Conservation (phyloP, 2,113 vertebrate genomes). For the Neofelis nebulosa region DNA sequence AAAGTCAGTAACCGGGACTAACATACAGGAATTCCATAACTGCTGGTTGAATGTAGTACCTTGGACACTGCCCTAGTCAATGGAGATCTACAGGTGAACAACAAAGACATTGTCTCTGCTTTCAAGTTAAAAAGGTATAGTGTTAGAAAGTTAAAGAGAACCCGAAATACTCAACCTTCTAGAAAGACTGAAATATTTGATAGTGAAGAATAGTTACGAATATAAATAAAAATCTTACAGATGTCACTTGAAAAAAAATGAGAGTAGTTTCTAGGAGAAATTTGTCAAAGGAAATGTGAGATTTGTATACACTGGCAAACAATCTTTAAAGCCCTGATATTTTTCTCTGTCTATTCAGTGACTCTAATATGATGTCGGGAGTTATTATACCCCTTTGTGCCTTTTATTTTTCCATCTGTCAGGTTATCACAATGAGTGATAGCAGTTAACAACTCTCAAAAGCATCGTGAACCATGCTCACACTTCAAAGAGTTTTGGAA, state of each 20-base stretch:
- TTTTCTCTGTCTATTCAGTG: not conserved
- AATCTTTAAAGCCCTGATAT: not conserved
- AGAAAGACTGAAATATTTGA: not conserved
- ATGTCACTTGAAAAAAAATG: not conserved
- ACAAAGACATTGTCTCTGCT: not conserved
- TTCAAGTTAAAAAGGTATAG: not conserved
- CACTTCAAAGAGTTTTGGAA: not conserved
- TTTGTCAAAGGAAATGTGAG: not conserved
- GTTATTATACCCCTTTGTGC: not conserved
- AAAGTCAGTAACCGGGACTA: not conserved
- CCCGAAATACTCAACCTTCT: not conserved
- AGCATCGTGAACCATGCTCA: not conserved
- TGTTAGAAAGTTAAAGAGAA: not conserved
- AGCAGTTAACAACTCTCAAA: not conserved
- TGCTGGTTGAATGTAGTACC: too few species aligned
- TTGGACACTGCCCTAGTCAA: accelerated
- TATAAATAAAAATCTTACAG: not conserved
- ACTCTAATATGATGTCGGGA: not conserved
- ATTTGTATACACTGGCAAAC: not conserved
- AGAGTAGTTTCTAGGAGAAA: not conserved
- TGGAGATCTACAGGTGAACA: not conserved
- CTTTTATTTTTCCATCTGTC: constrained; percentile 42
- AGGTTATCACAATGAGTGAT: not conserved
- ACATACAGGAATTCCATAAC: not conserved
- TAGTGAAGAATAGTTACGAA: not conserved